Base-by-base conservation (phyloP, 2,888 invertebrate genomes). In the Aphidius colemani region DNA sequence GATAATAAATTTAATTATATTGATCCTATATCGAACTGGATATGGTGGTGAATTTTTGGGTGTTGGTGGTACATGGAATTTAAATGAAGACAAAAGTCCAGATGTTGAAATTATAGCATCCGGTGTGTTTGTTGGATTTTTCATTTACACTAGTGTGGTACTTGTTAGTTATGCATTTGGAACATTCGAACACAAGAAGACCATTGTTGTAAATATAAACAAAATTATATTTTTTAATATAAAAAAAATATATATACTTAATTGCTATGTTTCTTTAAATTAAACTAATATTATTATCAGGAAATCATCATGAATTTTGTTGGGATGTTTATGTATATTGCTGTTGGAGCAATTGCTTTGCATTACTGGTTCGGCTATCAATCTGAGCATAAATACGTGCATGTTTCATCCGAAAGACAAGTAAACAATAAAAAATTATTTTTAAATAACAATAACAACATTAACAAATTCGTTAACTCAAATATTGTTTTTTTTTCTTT, bases 361-460 rank as follows among this genome's bases (percentile, higher is more conserved):
- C 94, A 94, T 83, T 95, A 94, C 83, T 95, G 94, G 94, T 89
- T 90, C 65, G 94, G 94, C 1, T 95, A 93, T 83, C 89, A 91
- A 82, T 87, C 89, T 13, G 93, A 93, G 77, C 89, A 94, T 75
- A 91, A 91, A 78, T 91, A 87, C 80, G 84, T 88, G 66, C 87
- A 89, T 72, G 89, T 90, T 2, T 88, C 90, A 59, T 88, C 90
- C 0, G 93, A 93, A 81, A 87, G 90, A 85, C 90, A 92, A 85
- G 87, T 86, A 69, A 18, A 70, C 45, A 53, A 45, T 18, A 55
- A 57, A 61, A 43, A 11, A n/a, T 51, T 41, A 53, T 57, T 11
- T 40, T 53, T 41, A 55, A 48, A 45, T 48, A 39, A 4, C 11
- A 7, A 45, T 7, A 18, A 2, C 1, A 18, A 2, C 1, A 18